These are phyloP conservation scores for Varecia variegata DNA, from an alignment of 2,797 vertebrate genomes.

Conservation along the genomic window DNA sequence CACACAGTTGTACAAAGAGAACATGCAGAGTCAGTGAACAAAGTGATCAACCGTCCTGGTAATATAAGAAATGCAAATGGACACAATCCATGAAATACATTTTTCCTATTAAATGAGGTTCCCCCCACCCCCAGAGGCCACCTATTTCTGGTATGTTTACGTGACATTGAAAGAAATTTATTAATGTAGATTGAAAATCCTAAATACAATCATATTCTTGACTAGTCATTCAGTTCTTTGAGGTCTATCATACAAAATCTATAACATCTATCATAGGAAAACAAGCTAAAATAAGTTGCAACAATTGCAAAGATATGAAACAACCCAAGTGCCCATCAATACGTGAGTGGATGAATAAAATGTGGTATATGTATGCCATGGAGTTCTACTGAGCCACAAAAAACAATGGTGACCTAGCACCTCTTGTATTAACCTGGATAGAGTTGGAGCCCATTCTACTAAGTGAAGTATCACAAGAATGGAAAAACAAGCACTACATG, in stretches of 20 bases:
- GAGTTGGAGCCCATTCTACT: no score
- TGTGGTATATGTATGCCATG: no score
- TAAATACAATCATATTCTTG: background rate
- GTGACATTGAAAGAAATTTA: background rate
- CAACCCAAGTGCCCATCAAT: no score
- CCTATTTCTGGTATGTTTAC: background rate
- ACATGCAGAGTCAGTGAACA: fast-evolving
- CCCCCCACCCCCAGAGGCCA: background rate
- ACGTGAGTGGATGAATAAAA: no score
- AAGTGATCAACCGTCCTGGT: background rate
- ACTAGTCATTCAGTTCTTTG: background rate
- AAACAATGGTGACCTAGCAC: no score
- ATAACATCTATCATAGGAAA: background rate
- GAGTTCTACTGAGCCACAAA: no score
- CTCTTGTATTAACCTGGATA: no score
- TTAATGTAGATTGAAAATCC: background rate
- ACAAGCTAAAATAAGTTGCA: background rate
- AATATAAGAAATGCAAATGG: background rate
- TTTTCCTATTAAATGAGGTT: background rate
- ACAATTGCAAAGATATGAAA: no score
- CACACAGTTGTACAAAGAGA: background rate
- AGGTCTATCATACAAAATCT: background rate
- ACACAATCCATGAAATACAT: background rate
- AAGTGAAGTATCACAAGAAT: no score
- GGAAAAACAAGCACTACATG: no score